These are phyloP conservation scores for Leptodactylus fallax DNA, from an alignment of 2,797 vertebrate species.

Conservation along the genomic window DNA sequence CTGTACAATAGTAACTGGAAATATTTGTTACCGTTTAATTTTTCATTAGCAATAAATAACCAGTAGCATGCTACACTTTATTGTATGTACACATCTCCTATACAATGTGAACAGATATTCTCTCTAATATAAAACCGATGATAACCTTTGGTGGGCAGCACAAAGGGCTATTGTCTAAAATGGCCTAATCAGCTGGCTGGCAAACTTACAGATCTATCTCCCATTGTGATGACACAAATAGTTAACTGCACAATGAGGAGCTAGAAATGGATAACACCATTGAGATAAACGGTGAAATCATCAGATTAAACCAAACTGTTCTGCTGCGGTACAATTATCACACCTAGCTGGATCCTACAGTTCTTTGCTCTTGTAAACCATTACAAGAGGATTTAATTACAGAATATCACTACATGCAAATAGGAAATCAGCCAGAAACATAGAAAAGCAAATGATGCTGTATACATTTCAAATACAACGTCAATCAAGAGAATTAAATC, in stretches of 20 bases:
- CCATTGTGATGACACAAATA: conserved; percentile 35
- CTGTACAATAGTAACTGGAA: too few species aligned
- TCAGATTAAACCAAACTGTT: conserved; percentile 11
- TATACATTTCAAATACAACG: background rate
- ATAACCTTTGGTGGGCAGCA: conserved; percentile 5
- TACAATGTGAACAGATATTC: background rate
- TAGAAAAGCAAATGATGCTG: background rate
- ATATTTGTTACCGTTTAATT: background rate
- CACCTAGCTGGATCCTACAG: background rate
- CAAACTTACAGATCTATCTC: background rate
- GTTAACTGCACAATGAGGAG: background rate
- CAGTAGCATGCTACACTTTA: background rate
- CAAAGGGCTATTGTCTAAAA: conserved; percentile 13
- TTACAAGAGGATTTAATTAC: background rate
- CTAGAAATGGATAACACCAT: background rate
- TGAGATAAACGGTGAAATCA: conserved; percentile 14
- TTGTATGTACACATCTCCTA: background rate
- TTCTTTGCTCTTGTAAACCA: background rate
- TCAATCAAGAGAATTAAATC: background rate
- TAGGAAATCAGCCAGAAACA: background rate
- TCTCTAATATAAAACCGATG: background rate
- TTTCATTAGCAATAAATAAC: background rate
- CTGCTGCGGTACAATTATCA: background rate
- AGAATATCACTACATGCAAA: background rate
- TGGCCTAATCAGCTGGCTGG: conserved; percentile 19